These are phyloP conservation scores for Dryobates pubescens DNA, from an alignment of 2,797 vertebrate genomes.

Conservation along the genomic window DNA sequence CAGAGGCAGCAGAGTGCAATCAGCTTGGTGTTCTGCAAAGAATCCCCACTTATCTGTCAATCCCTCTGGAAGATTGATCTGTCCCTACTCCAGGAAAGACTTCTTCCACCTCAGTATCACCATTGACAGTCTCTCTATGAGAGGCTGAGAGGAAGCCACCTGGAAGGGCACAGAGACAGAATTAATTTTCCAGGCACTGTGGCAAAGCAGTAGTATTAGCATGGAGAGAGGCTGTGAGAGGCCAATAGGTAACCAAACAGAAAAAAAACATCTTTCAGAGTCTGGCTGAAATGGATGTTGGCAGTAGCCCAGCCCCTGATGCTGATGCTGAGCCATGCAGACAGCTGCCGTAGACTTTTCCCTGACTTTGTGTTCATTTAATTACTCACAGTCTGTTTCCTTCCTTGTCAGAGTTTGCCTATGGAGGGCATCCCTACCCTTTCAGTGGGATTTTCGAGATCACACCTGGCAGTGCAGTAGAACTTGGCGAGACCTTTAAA, in stretches of 20 bases:
- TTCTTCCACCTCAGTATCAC: background rate
- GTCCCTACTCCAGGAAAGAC: background rate
- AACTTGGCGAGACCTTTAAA: conserved; percentile 93
- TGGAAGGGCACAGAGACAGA: background rate
- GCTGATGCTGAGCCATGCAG: conserved; percentile 19
- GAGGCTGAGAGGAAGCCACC: background rate
- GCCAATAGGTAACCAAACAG: background rate
- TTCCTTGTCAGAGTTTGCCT: conserved; percentile 89
- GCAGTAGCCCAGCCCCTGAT: background rate
- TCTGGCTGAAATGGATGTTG: background rate
- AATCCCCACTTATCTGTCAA: background rate
- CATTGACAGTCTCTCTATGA: background rate
- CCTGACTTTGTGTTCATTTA: background rate
- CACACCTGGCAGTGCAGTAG: conserved; percentile 86
- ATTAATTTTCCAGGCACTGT: background rate
- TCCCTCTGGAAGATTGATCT: background rate
- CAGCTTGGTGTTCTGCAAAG: background rate
- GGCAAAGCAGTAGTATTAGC: background rate
- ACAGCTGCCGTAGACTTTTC: conserved; percentile 29
- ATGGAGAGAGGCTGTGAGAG: background rate
- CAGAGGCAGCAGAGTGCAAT: background rate
- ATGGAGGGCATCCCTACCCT: conserved; percentile 92
- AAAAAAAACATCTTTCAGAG: background rate
- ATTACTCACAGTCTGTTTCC: conserved; percentile 61
- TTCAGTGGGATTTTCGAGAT: conserved; percentile 95